Base-by-base conservation (phyloP, 35 echinoderm and acorn worm species). In the Patiria miniata region DNA sequence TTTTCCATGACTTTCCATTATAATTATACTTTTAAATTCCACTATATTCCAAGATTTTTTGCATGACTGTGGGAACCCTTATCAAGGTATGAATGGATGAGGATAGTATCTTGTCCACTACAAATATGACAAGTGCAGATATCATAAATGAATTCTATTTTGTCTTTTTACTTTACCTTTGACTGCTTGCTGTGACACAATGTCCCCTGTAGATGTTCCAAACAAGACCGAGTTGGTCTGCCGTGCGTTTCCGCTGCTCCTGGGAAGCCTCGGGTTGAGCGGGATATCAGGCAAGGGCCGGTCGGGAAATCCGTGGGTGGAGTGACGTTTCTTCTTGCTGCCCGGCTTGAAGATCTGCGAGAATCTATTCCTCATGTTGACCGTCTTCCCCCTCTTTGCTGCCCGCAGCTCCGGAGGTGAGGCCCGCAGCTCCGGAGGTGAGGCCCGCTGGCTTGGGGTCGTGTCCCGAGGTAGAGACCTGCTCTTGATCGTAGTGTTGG, bases 211-310 rank as follows among this genome's bases (percentile, higher is more conserved):
- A 4, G 42, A 6, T 47, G 42, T 47, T 12, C 42, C 42, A 47
- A 47, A 47, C 42, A 47, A 47, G 42, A n/a, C n/a, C n/a, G 42
- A 6, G 42, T 47, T 47, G 42, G 4, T 47, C 12, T 6, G 42
- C 12, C 42, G 10, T 22, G 65, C 65, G 29, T 30, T 73, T 23
- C 34, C 65, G 2, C 15, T 7, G 65, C 14, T 73, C 5, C 29
- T 73, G 14, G 29, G 21, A 22, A 60, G 51, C 19, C 53, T 58
- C n/a, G 51, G 53, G 30, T 58, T 12, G 26, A 53, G 82, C 37
- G 82, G 82, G 28, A 84, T 58, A 34, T 84, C 82, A 39, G 82
- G 82, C 57, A 84, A 51, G 14, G 82, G 82, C 53, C 82, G 53
- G 57, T 84, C 82, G 59, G 82, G 82, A 37, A 84, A 84, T 9